Evolutionary conservation across 2,888 invertebrate genomes (phyloP).

Genomic region (Alsophila aescularia): DNA sequence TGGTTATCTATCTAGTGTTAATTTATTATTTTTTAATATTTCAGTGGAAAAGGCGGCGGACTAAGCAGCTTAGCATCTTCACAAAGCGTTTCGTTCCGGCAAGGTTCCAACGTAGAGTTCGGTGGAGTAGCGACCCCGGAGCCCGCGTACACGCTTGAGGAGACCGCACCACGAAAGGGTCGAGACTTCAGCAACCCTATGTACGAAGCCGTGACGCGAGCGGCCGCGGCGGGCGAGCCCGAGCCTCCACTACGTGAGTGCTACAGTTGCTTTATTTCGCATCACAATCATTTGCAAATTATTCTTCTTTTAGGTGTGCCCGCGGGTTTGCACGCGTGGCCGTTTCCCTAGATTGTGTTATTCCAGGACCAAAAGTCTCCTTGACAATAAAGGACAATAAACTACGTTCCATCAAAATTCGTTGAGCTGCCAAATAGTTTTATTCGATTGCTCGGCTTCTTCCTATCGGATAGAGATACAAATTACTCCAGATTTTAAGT

Average conservation of each 20-base stretch:
- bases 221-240: conserved; percentile 69
- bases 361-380: too few species aligned
- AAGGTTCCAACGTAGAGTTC: conserved; percentile 97
- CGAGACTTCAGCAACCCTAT: conserved; percentile 99
- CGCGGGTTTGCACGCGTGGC: too few species aligned
- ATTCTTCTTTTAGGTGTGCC: too few species aligned
- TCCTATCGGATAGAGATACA: too few species aligned
- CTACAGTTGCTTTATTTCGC: too few species aligned
- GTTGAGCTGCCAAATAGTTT: too few species aligned
- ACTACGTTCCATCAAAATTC: too few species aligned
- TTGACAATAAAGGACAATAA: too few species aligned
- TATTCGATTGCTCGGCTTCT: too few species aligned
- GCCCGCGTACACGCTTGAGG: conserved; percentile 91
- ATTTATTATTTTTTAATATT: background rate
- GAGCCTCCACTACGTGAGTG: conserved; percentile 68
- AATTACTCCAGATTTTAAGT: too few species aligned
- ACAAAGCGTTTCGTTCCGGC: conserved; percentile 96
- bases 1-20: background rate
- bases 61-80: conserved; percentile 92
- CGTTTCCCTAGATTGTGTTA: too few species aligned
- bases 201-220: conserved; percentile 95
- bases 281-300: too few species aligned
- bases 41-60: conserved; percentile 91
- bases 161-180: conserved; percentile 87
- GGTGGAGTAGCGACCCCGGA: conserved; percentile 83